Evolutionary conservation across 2,888 invertebrate genomes (phyloP).

Genomic region (Cepaea hortensis): DNA sequence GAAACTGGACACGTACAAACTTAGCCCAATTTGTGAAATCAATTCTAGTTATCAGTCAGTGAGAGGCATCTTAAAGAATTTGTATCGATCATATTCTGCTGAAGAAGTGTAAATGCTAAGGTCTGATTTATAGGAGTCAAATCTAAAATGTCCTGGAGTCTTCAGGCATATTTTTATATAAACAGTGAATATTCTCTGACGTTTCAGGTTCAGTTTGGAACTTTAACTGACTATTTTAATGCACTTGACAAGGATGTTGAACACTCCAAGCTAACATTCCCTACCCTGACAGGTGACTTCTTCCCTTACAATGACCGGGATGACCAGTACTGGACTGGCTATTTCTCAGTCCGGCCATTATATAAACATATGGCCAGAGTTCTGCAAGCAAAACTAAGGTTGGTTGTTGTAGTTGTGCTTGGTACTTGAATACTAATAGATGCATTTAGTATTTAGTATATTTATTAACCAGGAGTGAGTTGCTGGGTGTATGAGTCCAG

Average conservation of each 20-base stretch:
- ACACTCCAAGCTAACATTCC: constrained; percentile 53
- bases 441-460: no score
- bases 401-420: not conserved
- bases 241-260: constrained; percentile 54
- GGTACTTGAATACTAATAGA: not conserved
- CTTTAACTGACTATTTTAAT: constrained; percentile 73
- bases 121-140: no score
- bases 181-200: not conserved
- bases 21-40: no score
- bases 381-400: constrained; percentile 69
- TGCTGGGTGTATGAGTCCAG: no score
- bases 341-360: constrained; percentile 74
- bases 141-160: not conserved
- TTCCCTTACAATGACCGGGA: constrained; percentile 75
- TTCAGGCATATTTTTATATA: not conserved
- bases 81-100: no score
- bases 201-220: constrained; percentile 74
- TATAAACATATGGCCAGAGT: constrained; percentile 70
- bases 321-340: constrained; percentile 77
- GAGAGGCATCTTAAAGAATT: no score
- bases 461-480: no score
- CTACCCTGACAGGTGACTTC: constrained; percentile 73
- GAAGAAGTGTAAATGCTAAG: no score
- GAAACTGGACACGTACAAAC: no score
- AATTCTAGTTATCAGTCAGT: no score